Base-by-base conservation (phyloP, 2,888 invertebrate species). In the Platycnemis pennipes region DNA sequence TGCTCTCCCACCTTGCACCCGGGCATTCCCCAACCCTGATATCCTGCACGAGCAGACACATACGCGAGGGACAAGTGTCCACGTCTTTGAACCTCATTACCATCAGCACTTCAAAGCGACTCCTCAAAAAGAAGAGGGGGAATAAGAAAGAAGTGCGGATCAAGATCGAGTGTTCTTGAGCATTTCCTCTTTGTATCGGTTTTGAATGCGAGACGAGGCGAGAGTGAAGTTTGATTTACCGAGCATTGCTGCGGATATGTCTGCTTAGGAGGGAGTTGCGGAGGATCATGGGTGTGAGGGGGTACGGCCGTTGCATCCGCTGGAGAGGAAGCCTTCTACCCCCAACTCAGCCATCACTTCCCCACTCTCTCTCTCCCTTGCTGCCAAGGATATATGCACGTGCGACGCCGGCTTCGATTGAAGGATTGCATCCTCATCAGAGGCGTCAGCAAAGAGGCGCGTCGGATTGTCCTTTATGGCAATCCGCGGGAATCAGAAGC, bases 61-160 rank as follows among this genome's bases (percentile, higher is more conserved):
- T n/a, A n/a, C n/a, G n/a, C n/a, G n/a, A n/a, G n/a, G n/a, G n/a
- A n/a, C 77, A 77, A 77, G 77, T 77, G 77, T 77, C 77, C 77
- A 26, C 37, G 37, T 37, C 77, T 77, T 77, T 31, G 37, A 63
- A 19, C 45, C 87, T 87, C 46, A 87, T 87, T 87, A 87, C 87
- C 87, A 87, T 87, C 87, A 45, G 46, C 46, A 44, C 87, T 87
- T 87, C 87, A 87, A 87, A 87, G 45, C 3, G 87, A 87, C 87
- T 87, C 87, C 45, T 44, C n/a, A 87, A 87, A 87, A 87, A 87
- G n/a, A 46, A 46, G 87, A 37, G 11, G 31, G 37, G 11, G 37
- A 11, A 37, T 13, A 77, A 13, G 37, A 11, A 37, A 37, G 37
- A 49, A 37, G 77, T 3, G 77, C 16, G 77, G 13, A 77, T 77